A percentile compares a stretch with the other conserved stretches of the same genome.
These are phyloP conservation scores for Watsonalla cultraria DNA, from an alignment of 2,888 invertebrate genomes.

Conservation along the genomic window DNA sequence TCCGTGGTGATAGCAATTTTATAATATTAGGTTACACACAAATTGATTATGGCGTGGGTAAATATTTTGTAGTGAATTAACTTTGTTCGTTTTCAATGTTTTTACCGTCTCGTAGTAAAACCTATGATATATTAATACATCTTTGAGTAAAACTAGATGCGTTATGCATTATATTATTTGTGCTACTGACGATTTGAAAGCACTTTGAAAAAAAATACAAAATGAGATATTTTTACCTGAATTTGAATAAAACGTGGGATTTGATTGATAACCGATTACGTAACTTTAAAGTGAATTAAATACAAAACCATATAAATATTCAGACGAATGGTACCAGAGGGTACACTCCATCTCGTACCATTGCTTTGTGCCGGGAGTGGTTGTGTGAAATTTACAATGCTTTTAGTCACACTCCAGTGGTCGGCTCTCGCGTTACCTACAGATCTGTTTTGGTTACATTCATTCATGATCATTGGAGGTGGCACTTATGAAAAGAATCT, in stretches of 20 bases:
- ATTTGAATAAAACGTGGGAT: background rate
- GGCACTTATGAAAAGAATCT: slow-evolving; percentile 9
- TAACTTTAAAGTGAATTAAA: background rate
- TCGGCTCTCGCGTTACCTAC: slow-evolving; percentile 49
- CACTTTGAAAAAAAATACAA: no score
- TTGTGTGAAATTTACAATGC: slow-evolving; percentile 71
- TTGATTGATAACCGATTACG: no score
- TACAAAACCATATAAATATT: slow-evolving; percentile 6
- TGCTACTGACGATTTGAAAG: no score
- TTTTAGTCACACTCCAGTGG: slow-evolving; percentile 70
- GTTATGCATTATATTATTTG: no score
- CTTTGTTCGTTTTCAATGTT: no score
- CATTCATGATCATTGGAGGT: slow-evolving; percentile 23
- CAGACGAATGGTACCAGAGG: slow-evolving; percentile 11
- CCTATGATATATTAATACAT: no score
- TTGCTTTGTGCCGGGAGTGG: slow-evolving; percentile 29
- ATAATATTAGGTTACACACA: no score
- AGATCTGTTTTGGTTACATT: slow-evolving; percentile 40
- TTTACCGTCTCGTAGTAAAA: no score
- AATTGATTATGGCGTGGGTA: no score
- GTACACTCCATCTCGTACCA: slow-evolving; percentile 40
- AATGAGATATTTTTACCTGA: background rate
- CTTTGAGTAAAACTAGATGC: no score
- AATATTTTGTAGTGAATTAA: no score
- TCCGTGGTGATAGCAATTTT: no score